phyloP scores from a whole-genome alignment of 2,888 invertebrate species.

The Leuctra nigra region DNA sequence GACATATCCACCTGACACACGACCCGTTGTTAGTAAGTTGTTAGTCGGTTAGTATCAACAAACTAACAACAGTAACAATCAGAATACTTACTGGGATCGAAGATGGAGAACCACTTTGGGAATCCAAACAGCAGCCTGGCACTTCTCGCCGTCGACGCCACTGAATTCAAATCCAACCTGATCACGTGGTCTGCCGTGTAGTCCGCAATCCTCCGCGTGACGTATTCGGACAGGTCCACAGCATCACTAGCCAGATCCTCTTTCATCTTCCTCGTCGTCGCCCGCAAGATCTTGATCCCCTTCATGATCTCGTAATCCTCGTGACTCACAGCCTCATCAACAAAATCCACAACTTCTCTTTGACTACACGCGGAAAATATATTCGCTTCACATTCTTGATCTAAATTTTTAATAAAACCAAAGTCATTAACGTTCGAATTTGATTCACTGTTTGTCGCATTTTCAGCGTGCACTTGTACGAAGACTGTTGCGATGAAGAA shows the following conservation, averaged over 20 bases:
- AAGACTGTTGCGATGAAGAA: neutral
- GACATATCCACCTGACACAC: neutral
- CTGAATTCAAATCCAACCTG: neutral
- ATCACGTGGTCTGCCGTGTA: constrained; percentile 6
- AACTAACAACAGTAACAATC: no score
- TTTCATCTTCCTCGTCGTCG: neutral
- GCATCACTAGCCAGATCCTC: neutral
- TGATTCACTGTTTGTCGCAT: neutral
- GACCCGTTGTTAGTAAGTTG: neutral
- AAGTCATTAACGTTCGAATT: neutral
- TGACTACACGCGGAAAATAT: neutral
- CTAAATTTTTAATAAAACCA: neutral
- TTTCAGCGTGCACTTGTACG: neutral
- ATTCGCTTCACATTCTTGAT: neutral
- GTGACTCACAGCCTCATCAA: neutral
- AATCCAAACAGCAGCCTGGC: constrained; percentile 8
- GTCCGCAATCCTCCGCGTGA: neutral
- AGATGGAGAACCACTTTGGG: constrained; percentile 8
- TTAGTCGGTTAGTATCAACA: neutral
- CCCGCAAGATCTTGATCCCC: neutral
- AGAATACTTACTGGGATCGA: constrained; percentile 11
- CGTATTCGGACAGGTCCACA: neutral
- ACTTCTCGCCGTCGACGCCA: constrained; percentile 1
- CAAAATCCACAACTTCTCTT: neutral
- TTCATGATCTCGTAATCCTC: neutral